A percentile compares a stretch with the other conserved stretches of the same genome.
phyloP scores from a whole-genome alignment of 2,888 invertebrate genomes.

The Heliconius cydno region DNA sequence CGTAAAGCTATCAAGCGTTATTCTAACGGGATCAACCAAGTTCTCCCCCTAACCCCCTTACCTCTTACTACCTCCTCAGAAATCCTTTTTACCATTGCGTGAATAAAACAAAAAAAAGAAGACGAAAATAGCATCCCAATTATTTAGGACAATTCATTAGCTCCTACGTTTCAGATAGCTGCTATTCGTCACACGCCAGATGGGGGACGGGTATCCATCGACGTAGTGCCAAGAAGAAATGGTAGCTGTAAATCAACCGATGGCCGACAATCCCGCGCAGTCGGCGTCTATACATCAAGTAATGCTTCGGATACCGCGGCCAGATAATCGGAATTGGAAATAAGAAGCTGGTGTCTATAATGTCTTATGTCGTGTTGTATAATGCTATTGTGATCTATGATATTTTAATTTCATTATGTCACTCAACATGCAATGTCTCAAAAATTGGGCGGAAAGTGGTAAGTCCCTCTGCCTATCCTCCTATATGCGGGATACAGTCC shows the following conservation, averaged over 20 bases:
- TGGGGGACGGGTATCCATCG: constrained; percentile 79
- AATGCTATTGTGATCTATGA: constrained; percentile 48
- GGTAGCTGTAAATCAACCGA: constrained; percentile 78
- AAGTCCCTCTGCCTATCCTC: too few relatives aligned
- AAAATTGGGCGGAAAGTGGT: too few relatives aligned
- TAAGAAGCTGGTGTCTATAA: constrained; percentile 71
- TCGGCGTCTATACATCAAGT: constrained; percentile 82
- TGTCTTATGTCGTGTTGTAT: constrained; percentile 57
- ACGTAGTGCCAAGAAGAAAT: constrained; percentile 80
- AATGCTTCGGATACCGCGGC: constrained; percentile 82
- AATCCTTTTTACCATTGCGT: neutral
- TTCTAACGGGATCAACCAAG: too few relatives aligned
- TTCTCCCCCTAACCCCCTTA: too few relatives aligned
- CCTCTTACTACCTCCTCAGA: neutral
- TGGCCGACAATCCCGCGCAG: constrained; percentile 80
- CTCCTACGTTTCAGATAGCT: constrained; percentile 74
- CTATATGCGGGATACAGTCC: too few relatives aligned
- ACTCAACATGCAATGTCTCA: too few relatives aligned
- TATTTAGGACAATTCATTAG: constrained; percentile 84
- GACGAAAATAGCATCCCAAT: constrained; percentile 71
- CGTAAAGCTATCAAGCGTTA: too few relatives aligned
- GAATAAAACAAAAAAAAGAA: neutral
- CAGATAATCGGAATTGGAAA: constrained; percentile 83
- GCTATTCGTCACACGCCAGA: constrained; percentile 74
- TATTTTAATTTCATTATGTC: too few relatives aligned